Evolutionary conservation across 2,888 invertebrate species (phyloP).

Genomic region (Drosophila melanocephala): DNA sequence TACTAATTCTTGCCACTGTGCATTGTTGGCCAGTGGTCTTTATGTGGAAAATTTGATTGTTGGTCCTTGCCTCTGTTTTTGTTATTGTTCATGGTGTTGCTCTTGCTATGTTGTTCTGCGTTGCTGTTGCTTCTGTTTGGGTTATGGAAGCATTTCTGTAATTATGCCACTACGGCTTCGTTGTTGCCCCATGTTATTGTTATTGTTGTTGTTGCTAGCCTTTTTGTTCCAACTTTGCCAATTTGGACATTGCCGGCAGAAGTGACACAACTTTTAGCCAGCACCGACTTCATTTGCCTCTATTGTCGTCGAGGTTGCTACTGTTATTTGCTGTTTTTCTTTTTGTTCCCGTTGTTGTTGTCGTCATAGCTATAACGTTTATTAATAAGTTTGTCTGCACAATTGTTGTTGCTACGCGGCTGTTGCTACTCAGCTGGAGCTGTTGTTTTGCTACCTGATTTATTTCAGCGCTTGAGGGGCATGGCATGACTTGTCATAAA

Average conservation of each 20-base stretch:
- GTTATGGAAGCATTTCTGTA: slow-evolving; percentile 47
- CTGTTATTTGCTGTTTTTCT: slow-evolving; percentile 38
- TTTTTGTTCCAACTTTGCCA: slow-evolving; percentile 78
- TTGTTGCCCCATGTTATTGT: slow-evolving; percentile 26
- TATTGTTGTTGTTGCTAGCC: slow-evolving; percentile 16
- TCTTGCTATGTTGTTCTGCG: slow-evolving; percentile 4
- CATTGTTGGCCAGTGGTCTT: slow-evolving; percentile 32
- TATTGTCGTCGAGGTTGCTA: slow-evolving; percentile 44
- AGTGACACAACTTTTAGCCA: slow-evolving; percentile 62
- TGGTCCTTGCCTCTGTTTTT: slow-evolving; percentile 22
- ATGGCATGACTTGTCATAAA: slow-evolving; percentile 74
- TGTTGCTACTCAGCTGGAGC: slow-evolving; percentile 60
- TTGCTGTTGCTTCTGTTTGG: slow-evolving; percentile 18
- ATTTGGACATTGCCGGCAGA: slow-evolving; percentile 67
- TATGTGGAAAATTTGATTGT: slow-evolving; percentile 48
- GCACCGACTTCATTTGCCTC: slow-evolving; percentile 46
- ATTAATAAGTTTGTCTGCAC: slow-evolving; percentile 72
- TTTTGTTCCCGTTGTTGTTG: slow-evolving; percentile 31
- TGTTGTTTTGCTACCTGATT: slow-evolving; percentile 45
- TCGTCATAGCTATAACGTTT: slow-evolving; percentile 72
- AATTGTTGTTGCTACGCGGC: slow-evolving; percentile 59
- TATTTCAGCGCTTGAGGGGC: slow-evolving; percentile 9
- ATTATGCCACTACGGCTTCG: slow-evolving; percentile 50
- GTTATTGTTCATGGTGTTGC: slow-evolving; percentile 16
- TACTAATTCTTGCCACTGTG: slow-evolving; percentile 38